Evolutionary conservation across 2,888 invertebrate species (phyloP).

Genomic region (Germaria angustata): DNA sequence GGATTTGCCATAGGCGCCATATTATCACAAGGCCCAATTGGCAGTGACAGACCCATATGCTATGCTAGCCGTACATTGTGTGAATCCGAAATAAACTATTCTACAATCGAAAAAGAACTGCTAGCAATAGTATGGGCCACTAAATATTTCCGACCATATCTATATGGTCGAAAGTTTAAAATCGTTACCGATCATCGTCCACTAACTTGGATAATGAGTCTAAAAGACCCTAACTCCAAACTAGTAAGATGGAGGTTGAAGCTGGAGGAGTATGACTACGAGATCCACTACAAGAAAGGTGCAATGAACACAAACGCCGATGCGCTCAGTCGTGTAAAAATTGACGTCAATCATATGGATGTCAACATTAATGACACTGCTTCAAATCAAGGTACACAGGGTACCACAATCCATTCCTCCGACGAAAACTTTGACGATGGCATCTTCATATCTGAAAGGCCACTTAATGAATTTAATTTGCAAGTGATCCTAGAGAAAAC

Average conservation of each 20-base stretch:
- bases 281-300: conserved; percentile 42
- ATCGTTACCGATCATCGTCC: too few species aligned
- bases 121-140: conserved; percentile 28
- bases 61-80: too few species aligned
- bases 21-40: conserved; percentile 70
- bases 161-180: too few species aligned
- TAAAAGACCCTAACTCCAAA: conserved; percentile 39
- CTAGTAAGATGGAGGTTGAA: conserved; percentile 30
- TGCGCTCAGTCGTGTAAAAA: conserved; percentile 13
- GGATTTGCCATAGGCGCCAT: conserved; percentile 70
- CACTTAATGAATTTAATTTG: conserved; percentile 67
- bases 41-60: conserved; percentile 69
- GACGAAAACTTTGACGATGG: conserved; percentile 63
- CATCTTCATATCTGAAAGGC: conserved; percentile 68
- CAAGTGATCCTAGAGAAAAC: conserved; percentile 60
- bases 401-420: conserved; percentile 57
- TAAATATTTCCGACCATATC: too few species aligned
- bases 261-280: conserved; percentile 23
- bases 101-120: too few species aligned
- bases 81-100: conserved; percentile 68
- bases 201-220: conserved; percentile 25
- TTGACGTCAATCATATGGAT: conserved; percentile 10
- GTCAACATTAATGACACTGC: conserved; percentile 12
- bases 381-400: conserved; percentile 24
- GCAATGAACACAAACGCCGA: not conserved